phyloP scores from a whole-genome alignment of 2,113 vertebrate genomes.

The Otis tarda region DNA sequence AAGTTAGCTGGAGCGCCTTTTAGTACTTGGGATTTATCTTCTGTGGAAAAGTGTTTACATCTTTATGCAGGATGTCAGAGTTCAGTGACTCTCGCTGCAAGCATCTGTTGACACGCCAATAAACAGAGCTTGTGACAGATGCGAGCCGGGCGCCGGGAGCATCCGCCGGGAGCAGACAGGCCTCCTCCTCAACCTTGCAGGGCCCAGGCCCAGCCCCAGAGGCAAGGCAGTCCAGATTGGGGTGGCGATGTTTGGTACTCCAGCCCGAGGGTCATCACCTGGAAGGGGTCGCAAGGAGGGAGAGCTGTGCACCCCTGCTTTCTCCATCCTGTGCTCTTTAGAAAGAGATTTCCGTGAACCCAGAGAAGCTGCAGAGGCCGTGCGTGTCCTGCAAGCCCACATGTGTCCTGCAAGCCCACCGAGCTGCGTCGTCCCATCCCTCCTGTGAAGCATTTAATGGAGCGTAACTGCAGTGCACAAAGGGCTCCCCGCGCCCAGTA shows the following conservation, averaged over 20 bases:
- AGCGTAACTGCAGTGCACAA: background rate
- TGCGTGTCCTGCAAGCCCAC: background rate
- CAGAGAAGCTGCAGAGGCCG: rapidly evolving
- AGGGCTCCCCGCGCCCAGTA: background rate
- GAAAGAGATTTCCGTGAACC: background rate
- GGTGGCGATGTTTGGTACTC: background rate
- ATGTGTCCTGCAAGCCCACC: background rate
- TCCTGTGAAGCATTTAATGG: background rate
- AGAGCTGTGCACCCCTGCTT: rapidly evolving
- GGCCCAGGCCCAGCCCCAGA: background rate
- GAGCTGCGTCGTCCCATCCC: background rate
- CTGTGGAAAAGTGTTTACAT: slow-evolving; percentile 39
- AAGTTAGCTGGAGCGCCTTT: background rate
- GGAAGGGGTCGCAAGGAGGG: background rate
- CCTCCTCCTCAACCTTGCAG: background rate
- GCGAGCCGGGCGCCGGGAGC: background rate
- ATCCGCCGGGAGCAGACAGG: background rate
- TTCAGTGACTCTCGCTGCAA: background rate
- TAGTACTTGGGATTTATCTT: slow-evolving; percentile 27
- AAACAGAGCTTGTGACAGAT: slow-evolving; percentile 55
- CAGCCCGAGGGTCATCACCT: background rate
- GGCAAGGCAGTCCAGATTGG: background rate
- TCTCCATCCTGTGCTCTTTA: rapidly evolving
- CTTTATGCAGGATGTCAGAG: slow-evolving; percentile 35
- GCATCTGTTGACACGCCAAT: slow-evolving; percentile 42